Evolutionary conservation across 2,888 invertebrate species (phyloP).

Genomic region (Callinectes sapidus): DNA sequence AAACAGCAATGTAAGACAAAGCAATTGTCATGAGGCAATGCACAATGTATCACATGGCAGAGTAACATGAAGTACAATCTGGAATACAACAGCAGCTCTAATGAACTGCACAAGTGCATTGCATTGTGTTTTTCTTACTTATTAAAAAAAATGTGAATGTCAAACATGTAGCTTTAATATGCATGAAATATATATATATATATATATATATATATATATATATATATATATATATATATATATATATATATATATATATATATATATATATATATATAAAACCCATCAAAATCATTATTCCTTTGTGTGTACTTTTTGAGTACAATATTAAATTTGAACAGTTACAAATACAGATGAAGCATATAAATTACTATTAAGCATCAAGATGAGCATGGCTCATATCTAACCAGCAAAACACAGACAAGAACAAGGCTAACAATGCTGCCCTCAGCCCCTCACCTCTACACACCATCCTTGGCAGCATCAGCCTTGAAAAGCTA

Average conservation of each 20-base stretch:
- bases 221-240: conserved; percentile 25
- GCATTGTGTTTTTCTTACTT: conserved; percentile 43
- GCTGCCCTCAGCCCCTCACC: conserved; percentile 5
- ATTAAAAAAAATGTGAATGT: conserved; percentile 16
- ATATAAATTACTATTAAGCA: conserved; percentile 9
- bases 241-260: conserved; percentile 19
- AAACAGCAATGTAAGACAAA: conserved; percentile 7
- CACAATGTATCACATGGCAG: not conserved
- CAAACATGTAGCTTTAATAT: not conserved
- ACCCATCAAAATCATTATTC: not conserved
- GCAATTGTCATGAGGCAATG: not conserved
- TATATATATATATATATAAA: not conserved
- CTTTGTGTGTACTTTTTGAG: not conserved
- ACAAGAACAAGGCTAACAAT: not conserved
- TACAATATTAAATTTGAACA: not conserved
- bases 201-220: not conserved
- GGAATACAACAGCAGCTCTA: conserved; percentile 27
- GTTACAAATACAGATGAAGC: not conserved
- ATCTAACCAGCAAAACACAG: not conserved
- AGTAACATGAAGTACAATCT: conserved; percentile 27
- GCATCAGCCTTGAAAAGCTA: not conserved
- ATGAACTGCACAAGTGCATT: conserved; percentile 3
- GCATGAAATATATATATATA: not conserved
- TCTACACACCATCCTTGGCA: not conserved
- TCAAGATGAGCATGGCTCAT: not conserved